Base-by-base conservation (phyloP, 2,888 invertebrate species). In the Dromius quadrimaculatus region DNA sequence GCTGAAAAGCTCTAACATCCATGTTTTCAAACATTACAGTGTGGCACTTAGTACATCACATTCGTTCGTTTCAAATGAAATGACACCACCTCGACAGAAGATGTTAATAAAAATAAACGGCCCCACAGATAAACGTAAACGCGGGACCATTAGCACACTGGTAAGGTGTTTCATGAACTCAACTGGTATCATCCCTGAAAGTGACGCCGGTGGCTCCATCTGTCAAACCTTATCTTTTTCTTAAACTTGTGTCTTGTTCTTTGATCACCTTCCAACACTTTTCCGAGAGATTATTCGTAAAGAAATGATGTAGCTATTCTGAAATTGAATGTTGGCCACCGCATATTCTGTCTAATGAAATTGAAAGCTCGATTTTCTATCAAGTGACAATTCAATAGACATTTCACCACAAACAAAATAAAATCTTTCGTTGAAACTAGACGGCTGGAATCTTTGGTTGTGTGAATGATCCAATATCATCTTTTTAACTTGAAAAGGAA, bases 401-500 rank as follows among this genome's bases (percentile, higher is more conserved):
- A 41, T 6, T 15, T 4, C 15, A 15, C 9, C 15, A 11, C 41
- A 41, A 41, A 41, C 41, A 41, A 11, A 41, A 41, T 41, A 15
- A 41, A 54, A 28, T 54, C n/a, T 54, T 15, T 61, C 5, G 38
- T 1, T 11, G 34, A 34, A 61, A n/a, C 9, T 15, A 20, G 38
- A 8, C 15, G 4, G 36, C 20, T 34, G 5, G 34, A 2, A 19
- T n/a, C 34, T 4, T 54, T 54, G 32, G 23, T 54, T n/a, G 61
- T 20, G 20, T 23, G 62, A 62, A 70, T 70, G 70, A 70, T 62
- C 70, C 62, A 70, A 70, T 70, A 70, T 61, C 62, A 57, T 50
- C 34, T 75, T 76, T 74, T 75, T 74, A 77, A 78, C 74, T 76
- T 76, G 74, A 75, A 77, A 75, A 77, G 78, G 78, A 79, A 81